Evolutionary conservation across 1,140 invertebrate genomes (phyloP).

Genomic region (Pachyrhynchus sulphureomaculatus): DNA sequence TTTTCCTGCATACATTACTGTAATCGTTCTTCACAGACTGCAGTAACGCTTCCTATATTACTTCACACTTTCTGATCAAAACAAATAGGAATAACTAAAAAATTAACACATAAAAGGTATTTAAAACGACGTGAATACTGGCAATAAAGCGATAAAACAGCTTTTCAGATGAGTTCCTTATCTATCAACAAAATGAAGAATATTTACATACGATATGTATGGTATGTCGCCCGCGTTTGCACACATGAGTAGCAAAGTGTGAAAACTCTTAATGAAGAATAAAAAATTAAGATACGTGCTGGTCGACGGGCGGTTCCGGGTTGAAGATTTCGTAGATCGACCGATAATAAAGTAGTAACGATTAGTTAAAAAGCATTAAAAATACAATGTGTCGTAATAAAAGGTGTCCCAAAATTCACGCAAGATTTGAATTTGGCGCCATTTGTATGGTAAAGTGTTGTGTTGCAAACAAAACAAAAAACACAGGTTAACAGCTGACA

Average conservation of each 20-base stretch:
- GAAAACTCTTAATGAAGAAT: constrained; percentile 10
- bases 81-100: constrained; percentile 16
- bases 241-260: constrained; percentile 16
- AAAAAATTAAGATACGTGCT: background rate
- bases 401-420: too few relatives aligned
- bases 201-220: constrained; percentile 4
- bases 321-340: background rate
- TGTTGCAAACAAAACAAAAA: too few relatives aligned
- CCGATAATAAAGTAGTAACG: background rate
- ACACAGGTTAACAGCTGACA: too few relatives aligned
- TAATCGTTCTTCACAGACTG: too few relatives aligned
- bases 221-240: background rate
- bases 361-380: too few relatives aligned
- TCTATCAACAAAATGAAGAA: constrained; percentile 1
- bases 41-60: too few relatives aligned
- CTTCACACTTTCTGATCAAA: constrained; percentile 16
- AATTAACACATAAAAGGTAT: constrained; percentile 24
- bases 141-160: constrained; percentile 22
- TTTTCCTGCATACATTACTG: too few relatives aligned
- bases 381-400: too few relatives aligned
- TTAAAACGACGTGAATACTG: constrained; percentile 5
- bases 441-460: too few relatives aligned
- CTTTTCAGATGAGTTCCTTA: background rate
- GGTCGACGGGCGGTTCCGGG: background rate
- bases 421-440: too few relatives aligned